A percentile compares a stretch with the other conserved stretches of the same genome.
Conservation (phyloP, 2,888 invertebrate genomes). For the Shargacucullia verbasci region DNA sequence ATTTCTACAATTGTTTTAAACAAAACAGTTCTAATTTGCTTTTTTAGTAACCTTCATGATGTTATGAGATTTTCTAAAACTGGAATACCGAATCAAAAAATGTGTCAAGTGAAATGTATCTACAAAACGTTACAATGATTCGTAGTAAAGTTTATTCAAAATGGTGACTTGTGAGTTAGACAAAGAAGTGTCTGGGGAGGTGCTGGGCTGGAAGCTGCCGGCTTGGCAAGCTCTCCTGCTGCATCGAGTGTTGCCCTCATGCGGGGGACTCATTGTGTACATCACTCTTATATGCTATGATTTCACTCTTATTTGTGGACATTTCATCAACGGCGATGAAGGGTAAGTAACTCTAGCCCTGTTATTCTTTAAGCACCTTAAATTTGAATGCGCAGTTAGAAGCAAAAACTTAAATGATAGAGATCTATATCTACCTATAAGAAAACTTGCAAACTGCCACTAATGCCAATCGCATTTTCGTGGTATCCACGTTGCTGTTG, state of each 20-base stretch:
- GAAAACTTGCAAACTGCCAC: too few species aligned
- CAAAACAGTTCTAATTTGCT: slow-evolving; percentile 48
- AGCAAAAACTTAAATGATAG: neutral
- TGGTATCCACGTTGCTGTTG: too few species aligned
- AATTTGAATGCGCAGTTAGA: neutral
- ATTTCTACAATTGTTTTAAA: slow-evolving; percentile 63
- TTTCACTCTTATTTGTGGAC: slow-evolving; percentile 90
- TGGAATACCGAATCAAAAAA: neutral
- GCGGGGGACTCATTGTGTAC: slow-evolving; percentile 90
- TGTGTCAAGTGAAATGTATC: slow-evolving; percentile 28
- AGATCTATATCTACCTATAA: too few species aligned
- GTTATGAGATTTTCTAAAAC: slow-evolving; percentile 3
- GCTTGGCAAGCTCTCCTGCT: slow-evolving; percentile 81
- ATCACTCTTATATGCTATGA: slow-evolving; percentile 91
- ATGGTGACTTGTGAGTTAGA: slow-evolving; percentile 85
- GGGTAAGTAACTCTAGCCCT: slow-evolving; percentile 72
- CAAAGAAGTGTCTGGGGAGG: slow-evolving; percentile 78
- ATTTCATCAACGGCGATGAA: slow-evolving; percentile 89
- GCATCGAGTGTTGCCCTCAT: slow-evolving; percentile 81
- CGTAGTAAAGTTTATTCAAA: slow-evolving; percentile 42
- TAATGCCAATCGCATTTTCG: too few species aligned
- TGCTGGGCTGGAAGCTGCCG: slow-evolving; percentile 80
- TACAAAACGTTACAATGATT: slow-evolving; percentile 1
- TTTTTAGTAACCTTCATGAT: neutral
- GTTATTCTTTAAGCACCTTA: neutral